Evolutionary conservation across 2,113 vertebrate genomes (phyloP).

Genomic region (Orientallactaga bullata): DNA sequence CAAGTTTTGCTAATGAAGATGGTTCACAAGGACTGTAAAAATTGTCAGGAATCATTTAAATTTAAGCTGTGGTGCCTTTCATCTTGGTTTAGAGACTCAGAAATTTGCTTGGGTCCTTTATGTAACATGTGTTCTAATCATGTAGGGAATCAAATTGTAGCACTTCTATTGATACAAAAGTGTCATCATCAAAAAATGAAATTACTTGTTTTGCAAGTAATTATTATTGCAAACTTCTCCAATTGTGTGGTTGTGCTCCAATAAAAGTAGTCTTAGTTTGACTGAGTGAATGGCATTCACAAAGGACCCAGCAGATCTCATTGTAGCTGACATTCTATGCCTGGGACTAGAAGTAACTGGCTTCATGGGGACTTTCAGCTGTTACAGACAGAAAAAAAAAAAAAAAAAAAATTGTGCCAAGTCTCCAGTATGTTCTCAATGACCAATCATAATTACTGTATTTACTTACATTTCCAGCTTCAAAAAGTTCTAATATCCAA

Average conservation of each 20-base stretch:
- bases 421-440: background rate
- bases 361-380: accelerated
- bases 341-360: background rate
- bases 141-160: no score
- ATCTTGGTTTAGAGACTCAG: background rate
- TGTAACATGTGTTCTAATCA: background rate
- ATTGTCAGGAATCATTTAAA: background rate
- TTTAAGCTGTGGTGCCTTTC: background rate
- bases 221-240: background rate
- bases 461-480: no score
- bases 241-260: no score
- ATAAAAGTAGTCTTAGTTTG: background rate
- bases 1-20: background rate
- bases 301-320: accelerated
- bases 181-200: no score
- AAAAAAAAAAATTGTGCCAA: accelerated
- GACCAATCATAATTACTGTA: no score
- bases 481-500: no score
- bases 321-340: accelerated
- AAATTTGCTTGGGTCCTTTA: no score
- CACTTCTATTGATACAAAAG: no score
- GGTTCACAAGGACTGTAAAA: background rate
- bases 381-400: accelerated
- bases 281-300: background rate
- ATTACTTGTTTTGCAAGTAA: background rate